Evolutionary conservation across 2,888 invertebrate genomes (phyloP).

Genomic region (Conistra vaccinii): DNA sequence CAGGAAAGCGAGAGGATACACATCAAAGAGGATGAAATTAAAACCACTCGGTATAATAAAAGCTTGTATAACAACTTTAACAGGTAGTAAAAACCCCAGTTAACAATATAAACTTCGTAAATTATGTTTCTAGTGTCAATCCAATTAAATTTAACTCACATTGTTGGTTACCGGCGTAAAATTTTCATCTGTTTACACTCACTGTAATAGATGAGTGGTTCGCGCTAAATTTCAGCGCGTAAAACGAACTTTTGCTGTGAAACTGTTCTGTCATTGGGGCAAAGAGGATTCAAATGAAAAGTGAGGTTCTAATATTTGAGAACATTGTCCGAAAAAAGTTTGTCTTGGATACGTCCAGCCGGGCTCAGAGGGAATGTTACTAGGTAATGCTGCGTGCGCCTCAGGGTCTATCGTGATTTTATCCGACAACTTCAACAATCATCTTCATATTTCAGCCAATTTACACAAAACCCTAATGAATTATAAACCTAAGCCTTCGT

Average conservation of each 20-base stretch:
- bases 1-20: too few relatives aligned
- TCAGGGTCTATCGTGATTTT: too few relatives aligned
- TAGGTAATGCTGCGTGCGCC: too few relatives aligned
- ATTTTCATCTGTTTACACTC: constrained; percentile 56
- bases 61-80: constrained; percentile 21
- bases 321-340: too few relatives aligned
- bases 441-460: too few relatives aligned
- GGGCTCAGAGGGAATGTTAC: too few relatives aligned
- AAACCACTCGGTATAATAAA: constrained; percentile 19
- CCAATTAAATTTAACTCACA: constrained; percentile 51
- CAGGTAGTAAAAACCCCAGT: constrained; percentile 33
- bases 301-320: too few relatives aligned
- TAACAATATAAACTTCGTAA: constrained; percentile 46
- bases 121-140: constrained; percentile 46
- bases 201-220: constrained; percentile 51
- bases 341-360: too few relatives aligned
- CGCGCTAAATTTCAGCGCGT: constrained; percentile 66
- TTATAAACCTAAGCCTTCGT: too few relatives aligned
- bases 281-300: too few relatives aligned
- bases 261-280: constrained; percentile 57
- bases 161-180: constrained; percentile 26
- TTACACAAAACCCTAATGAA: too few relatives aligned
- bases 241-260: constrained; percentile 78
- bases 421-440: too few relatives aligned
- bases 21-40: background rate